phyloP scores from a whole-genome alignment of 1,140 invertebrate genomes.

The Ceratina calcarata region DNA sequence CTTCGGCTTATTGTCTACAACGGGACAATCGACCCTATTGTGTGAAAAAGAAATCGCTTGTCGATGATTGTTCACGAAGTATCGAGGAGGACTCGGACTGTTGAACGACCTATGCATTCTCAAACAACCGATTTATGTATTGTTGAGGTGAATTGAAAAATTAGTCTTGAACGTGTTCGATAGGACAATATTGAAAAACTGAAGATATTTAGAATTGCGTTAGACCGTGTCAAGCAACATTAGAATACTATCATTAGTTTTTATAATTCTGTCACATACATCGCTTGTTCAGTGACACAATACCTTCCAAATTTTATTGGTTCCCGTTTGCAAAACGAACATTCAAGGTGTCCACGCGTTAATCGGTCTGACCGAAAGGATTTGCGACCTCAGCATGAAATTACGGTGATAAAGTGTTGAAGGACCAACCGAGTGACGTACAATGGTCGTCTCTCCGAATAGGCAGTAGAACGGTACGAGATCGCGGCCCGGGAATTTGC shows the following conservation, averaged over 20 bases:
- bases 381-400: constrained; percentile 50
- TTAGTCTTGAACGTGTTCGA: too few relatives aligned
- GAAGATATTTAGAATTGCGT: too few relatives aligned
- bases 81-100: too few relatives aligned
- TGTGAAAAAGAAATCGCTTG: constrained; percentile 23
- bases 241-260: too few relatives aligned
- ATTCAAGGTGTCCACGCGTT: not conserved
- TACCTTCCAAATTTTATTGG: too few relatives aligned
- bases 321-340: too few relatives aligned
- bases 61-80: constrained; percentile 14
- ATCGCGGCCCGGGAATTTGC: constrained; percentile 71
- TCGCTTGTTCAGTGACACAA: too few relatives aligned
- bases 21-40: constrained; percentile 30
- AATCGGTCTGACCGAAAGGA: constrained; percentile 26
- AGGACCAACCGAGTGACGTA: constrained; percentile 58
- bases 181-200: too few relatives aligned
- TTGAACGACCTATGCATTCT: not conserved
- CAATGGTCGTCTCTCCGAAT: constrained; percentile 54
- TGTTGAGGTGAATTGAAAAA: not conserved
- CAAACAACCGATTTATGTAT: not conserved
- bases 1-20: constrained; percentile 15
- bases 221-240: too few relatives aligned
- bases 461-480: constrained; percentile 47
- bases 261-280: too few relatives aligned
- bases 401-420: constrained; percentile 66